Conservation (phyloP, 2,113 vertebrate species). For the Hydrolagus affinis region DNA sequence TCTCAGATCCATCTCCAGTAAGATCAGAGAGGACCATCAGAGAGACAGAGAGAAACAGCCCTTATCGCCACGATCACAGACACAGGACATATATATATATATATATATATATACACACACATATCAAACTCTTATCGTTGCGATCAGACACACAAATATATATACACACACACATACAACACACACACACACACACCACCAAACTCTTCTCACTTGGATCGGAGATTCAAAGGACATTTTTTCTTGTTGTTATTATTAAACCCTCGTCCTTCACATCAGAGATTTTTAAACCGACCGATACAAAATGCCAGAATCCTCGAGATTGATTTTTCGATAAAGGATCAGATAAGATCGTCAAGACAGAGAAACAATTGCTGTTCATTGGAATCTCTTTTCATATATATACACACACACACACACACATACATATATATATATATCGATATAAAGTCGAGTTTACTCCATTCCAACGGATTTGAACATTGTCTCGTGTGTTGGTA, state of each 20-base stretch:
- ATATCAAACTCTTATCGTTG: conserved; percentile 28
- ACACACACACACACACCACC: conserved; percentile 7
- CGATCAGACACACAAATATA: conserved; percentile 19
- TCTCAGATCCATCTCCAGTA: conserved; percentile 29
- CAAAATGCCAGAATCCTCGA: conserved; percentile 24
- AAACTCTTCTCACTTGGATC: conserved; percentile 27
- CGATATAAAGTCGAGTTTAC: not conserved
- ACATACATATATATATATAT: not conserved
- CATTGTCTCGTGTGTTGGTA: conserved; percentile 19
- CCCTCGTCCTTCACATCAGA: not conserved
- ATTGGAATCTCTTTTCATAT: conserved; percentile 22
- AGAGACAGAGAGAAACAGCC: conserved; percentile 33
- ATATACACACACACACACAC: too few relatives aligned
- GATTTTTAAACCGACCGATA: conserved; percentile 11
- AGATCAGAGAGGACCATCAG: conserved; percentile 32
- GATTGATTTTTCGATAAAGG: conserved; percentile 25
- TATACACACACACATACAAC: not conserved
- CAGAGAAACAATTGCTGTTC: not conserved
- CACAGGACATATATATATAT: conserved; percentile 22
- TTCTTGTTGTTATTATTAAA: conserved; percentile 6
- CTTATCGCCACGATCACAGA: not conserved
- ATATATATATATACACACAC: too few relatives aligned
- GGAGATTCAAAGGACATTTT: conserved; percentile 27
- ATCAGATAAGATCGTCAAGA: conserved; percentile 12
- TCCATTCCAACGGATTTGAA: conserved; percentile 18